Base-by-base conservation (phyloP, 2,888 invertebrate species). In the Macroteleia sp. region DNA sequence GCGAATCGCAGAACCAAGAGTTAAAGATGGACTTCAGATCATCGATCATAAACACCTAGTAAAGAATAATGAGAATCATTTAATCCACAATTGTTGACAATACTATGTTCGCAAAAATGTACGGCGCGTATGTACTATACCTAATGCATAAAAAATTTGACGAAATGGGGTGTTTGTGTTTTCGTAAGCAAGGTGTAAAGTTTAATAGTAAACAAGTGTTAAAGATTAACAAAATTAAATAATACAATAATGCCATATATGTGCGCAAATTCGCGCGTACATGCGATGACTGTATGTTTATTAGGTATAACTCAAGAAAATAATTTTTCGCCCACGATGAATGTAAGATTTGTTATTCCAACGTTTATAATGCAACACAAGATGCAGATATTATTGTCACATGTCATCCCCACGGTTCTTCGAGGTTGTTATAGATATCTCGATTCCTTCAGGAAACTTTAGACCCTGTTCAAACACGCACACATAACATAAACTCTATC, bases 41-140 rank as follows among this genome's bases (percentile, higher is more conserved):
- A 80, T 80, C 82, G 78, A 81, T 83, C 78, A 75, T 46, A 57
- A n/a, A 50, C 54, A 39, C 61, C 66, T 61, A 74, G 52, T 39
- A 39, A 61, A 41, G 48, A 73, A 42, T 30, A 67, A 67, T 34
- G 34, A 54, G 34, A 69, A 69, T 69, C 69, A 76, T 78, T 76
- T 76, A 79, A 86, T 87, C 88, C 87, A 89, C 87, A 90, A 89
- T 85, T 85, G 87, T 90, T 90, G 90, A 90, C 90, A 90, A 90
- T 90, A 90, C 89, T 89, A 87, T 87, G 89, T 88, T 90, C 86
- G 87, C 87, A 83, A 83, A 86, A 85, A 83, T 88, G 86, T 86
- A 86, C 84, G 88, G 86, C 85, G 86, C 86, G 86, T 88, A 86
- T 89, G 85, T 88, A 87, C 84, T 88, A 87, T 88, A 88, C 85